These are phyloP conservation scores for Coilia nasus DNA, from an alignment of 2,797 vertebrate species.

Conservation along the genomic window DNA sequence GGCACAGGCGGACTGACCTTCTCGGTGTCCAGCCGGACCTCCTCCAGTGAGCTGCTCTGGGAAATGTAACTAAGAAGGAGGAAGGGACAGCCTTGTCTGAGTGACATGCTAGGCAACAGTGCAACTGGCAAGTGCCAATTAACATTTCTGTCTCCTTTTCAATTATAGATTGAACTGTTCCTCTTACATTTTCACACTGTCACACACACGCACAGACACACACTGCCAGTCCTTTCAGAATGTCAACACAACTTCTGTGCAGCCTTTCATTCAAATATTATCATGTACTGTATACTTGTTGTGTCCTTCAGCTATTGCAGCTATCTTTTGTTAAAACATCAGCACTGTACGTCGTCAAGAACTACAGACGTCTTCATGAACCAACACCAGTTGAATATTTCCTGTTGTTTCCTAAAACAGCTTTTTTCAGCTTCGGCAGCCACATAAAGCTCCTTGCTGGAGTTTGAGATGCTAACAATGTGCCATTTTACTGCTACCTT, in stretches of 20 bases:
- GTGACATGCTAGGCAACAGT: neutral
- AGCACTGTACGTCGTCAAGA: neutral
- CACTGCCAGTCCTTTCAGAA: neutral
- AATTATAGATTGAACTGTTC: neutral
- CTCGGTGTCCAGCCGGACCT: constrained; percentile 90
- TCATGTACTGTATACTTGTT: neutral
- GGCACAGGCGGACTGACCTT: constrained; percentile 89
- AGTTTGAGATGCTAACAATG: neutral
- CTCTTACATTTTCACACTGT: neutral
- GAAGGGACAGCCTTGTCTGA: neutral
- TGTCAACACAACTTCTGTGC: neutral
- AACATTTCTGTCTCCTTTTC: neutral
- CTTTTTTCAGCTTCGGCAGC: neutral
- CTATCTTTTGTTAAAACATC: neutral
- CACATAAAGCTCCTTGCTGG: neutral
- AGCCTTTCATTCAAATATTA: neutral
- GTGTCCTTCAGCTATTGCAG: neutral
- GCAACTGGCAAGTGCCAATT: neutral
- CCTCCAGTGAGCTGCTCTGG: constrained; percentile 90
- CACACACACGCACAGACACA: too few relatives aligned
- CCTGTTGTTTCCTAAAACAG: neutral
- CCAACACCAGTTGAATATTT: neutral
- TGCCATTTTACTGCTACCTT: neutral
- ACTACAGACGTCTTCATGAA: neutral
- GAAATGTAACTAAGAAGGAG: constrained; percentile 84